phyloP scores from a whole-genome alignment of 1,140 invertebrate species.

The Rhizoglyphus robini region DNA sequence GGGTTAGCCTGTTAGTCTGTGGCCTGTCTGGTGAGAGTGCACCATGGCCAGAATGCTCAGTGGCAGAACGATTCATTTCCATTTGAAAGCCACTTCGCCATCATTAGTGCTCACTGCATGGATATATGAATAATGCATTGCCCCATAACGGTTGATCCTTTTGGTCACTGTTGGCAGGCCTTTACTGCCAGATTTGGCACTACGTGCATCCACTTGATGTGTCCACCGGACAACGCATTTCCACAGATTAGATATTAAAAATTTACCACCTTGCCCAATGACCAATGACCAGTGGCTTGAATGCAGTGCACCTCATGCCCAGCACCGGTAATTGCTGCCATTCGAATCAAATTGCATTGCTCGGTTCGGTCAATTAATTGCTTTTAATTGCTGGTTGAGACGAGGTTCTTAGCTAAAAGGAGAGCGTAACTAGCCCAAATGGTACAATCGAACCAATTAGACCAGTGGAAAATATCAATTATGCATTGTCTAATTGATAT shows the following conservation, averaged over 20 bases:
- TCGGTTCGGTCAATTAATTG: background rate
- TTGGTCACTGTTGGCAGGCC: too few species aligned
- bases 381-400: background rate
- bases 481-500: background rate
- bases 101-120: too few species aligned
- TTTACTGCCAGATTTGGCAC: background rate
- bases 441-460: background rate
- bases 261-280: background rate
- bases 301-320: background rate
- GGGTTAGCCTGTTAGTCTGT: too few species aligned
- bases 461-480: slow-evolving; percentile 3
- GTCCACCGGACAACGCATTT: background rate
- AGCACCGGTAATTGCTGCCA: background rate
- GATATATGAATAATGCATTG: too few species aligned
- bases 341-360: background rate
- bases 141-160: too few species aligned
- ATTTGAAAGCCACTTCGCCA: too few species aligned
- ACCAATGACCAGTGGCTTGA: too few species aligned
- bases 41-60: too few species aligned
- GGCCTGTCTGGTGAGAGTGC: too few species aligned
- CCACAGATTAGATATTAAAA: slow-evolving; percentile 14
- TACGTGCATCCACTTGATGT: background rate
- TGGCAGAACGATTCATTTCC: too few species aligned
- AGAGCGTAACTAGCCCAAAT: background rate
- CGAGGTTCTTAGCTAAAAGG: too few species aligned